Conservation (phyloP, 2,113 vertebrate genomes). For the Phylloscopus trochilus region DNA sequence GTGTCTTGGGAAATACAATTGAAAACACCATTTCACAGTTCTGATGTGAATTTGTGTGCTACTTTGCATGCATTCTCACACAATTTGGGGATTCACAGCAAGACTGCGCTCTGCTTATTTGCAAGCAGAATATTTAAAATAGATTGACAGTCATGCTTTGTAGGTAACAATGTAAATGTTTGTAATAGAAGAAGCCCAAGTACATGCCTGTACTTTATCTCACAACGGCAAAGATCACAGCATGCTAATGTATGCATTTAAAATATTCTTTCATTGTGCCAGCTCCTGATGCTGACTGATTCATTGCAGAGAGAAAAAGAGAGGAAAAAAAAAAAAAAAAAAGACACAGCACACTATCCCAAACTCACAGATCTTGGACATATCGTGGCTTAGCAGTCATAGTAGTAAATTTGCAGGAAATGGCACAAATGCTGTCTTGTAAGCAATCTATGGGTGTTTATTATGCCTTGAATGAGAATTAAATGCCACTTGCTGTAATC, state of each 20-base stretch:
- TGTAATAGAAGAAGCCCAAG: not conserved
- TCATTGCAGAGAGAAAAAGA: not conserved
- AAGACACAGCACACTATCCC: not conserved
- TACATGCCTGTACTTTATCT: not conserved
- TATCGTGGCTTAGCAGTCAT: not conserved
- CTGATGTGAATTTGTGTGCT: not conserved
- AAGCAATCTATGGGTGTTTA: not conserved
- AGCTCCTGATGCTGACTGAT: not conserved
- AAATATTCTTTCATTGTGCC: not conserved
- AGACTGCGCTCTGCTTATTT: not conserved
- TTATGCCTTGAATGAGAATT: slow-evolving; percentile 14
- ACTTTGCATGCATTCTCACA: not conserved
- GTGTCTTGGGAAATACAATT: not conserved
- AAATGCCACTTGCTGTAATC: slow-evolving; percentile 23
- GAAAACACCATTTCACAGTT: not conserved
- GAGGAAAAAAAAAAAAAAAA: not conserved
- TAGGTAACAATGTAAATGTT: not conserved
- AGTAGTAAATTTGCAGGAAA: not conserved
- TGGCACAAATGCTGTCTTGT: not conserved
- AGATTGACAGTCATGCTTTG: not conserved
- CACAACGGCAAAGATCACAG: not conserved
- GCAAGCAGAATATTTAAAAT: not conserved
- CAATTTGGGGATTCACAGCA: not conserved
- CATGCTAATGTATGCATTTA: not conserved
- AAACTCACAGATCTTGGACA: not conserved